Conservation (phyloP, 2,113 vertebrate genomes). For the Echinops telfairi region DNA sequence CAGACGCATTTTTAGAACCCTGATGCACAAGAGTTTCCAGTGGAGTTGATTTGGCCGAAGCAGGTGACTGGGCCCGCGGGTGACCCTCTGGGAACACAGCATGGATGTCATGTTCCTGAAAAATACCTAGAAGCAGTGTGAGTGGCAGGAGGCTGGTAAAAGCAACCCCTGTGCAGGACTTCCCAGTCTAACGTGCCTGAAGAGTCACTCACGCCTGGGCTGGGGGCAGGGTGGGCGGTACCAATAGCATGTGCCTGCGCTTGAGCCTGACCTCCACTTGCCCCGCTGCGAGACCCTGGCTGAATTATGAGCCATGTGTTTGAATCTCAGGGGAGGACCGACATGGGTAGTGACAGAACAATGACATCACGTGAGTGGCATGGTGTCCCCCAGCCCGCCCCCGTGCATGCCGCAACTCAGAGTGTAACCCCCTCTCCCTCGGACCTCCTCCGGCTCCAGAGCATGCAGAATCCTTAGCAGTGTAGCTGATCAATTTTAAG, state of each 20-base stretch:
- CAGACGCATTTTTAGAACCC: constrained; percentile 22
- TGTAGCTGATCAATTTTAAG: too few relatives aligned
- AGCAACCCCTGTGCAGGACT: background rate
- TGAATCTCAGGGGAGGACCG: background rate
- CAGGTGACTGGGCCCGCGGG: background rate
- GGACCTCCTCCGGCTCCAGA: too few relatives aligned
- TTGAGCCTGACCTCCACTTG: background rate
- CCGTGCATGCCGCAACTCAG: too few relatives aligned
- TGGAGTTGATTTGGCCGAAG: background rate
- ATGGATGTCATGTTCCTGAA: background rate
- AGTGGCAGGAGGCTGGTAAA: background rate
- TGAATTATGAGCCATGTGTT: background rate
- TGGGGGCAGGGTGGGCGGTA: background rate
- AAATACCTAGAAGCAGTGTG: background rate
- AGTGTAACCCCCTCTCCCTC: too few relatives aligned
- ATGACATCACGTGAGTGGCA: too few relatives aligned
- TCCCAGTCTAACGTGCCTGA: background rate
- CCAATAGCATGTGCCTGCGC: background rate
- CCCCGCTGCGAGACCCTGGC: background rate
- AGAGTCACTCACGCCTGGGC: background rate
- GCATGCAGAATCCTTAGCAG: too few relatives aligned
- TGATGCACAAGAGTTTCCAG: background rate
- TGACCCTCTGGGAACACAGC: background rate
- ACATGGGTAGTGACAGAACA: background rate
- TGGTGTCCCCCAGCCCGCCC: too few relatives aligned